Base-by-base conservation (phyloP, 2,888 invertebrate genomes). In the Globia sparganii region DNA sequence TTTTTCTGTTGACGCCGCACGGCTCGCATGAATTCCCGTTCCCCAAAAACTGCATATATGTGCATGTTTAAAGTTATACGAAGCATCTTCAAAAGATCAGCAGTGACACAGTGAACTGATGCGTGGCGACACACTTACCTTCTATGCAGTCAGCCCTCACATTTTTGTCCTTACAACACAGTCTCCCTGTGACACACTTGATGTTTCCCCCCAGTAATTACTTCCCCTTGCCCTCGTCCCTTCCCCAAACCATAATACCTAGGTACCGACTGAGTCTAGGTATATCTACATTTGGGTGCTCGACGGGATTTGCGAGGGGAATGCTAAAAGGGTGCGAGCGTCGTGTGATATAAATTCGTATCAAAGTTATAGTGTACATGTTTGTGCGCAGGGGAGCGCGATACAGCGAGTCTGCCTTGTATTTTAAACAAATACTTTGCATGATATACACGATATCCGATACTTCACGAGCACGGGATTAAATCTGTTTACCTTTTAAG, bases 101-200 rank as follows among this genome's bases (percentile, higher is more conserved):
- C 94, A 93, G 92, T 96, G 96, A 96, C 96, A 96, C 95, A 96
- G 96, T 96, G 96, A 96, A 96, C 96, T 94, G 95, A 94, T 91
- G 94, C 94, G 91, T 93, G 88, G 85, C 94, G 96, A 92, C 96
- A 96, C 95, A 96, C 94, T 96, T 95, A 95, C 94, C 95, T 93
- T 94, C 91, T 93, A 92, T 94, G 93, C 92, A 91, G 91, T 91
- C 91, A 92, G 91, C 95, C 95, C 95, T 93, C 92, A 92, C 93
- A 95, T 95, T 96, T 96, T 96, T 96, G 94, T 95, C 94, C 95
- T 94, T 94, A 93, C 94, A 95, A 94, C 94, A 95, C 94, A 94
- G 94, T 95, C 94, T 93, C 94, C 95, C 95, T 93, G 92, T 96
- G 96, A 96, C 96, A 96, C 94, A 96, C 96, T 96, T 95, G 95